Evolutionary conservation across 2,797 vertebrate genomes (phyloP).

Genomic region (Pagetopsis macropterus): DNA sequence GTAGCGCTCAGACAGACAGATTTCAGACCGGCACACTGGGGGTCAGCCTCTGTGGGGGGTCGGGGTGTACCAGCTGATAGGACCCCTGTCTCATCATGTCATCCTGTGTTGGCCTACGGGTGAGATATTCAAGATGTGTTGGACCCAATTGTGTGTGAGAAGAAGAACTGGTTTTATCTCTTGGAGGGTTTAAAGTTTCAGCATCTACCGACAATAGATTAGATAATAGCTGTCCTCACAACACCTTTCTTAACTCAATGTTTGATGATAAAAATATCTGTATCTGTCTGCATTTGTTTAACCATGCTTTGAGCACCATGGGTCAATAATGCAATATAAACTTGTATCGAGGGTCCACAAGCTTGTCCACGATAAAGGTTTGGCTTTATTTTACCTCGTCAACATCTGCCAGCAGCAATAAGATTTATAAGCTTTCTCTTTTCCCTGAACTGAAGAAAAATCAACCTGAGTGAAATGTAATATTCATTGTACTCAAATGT

Average conservation of each 20-base stretch:
- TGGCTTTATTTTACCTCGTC: slow-evolving; percentile 9
- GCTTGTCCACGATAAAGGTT: slow-evolving; percentile 11
- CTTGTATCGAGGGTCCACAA: slow-evolving; percentile 18
- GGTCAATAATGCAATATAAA: background rate
- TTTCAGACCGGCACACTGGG: slow-evolving; percentile 58
- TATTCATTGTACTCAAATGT: background rate
- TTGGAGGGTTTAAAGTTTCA: too few relatives aligned
- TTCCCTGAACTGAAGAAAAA: background rate
- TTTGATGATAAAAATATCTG: too few relatives aligned
- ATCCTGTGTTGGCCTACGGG: slow-evolving; percentile 20
- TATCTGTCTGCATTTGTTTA: slow-evolving; percentile 2
- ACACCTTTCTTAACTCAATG: background rate
- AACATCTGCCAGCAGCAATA: slow-evolving; percentile 14
- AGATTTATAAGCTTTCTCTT: slow-evolving; percentile 10
- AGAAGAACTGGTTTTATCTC: background rate
- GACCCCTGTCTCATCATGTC: slow-evolving; percentile 42
- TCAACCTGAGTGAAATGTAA: background rate
- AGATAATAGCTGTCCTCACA: background rate
- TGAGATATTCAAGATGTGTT: slow-evolving; percentile 10
- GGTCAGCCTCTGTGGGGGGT: slow-evolving; percentile 35
- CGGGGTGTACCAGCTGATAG: slow-evolving; percentile 24
- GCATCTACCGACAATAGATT: too few relatives aligned
- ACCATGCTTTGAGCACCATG: slow-evolving; percentile 14
- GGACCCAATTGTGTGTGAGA: slow-evolving; percentile 1
- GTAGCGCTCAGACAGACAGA: slow-evolving; percentile 51